Base-by-base conservation (phyloP, 2,888 invertebrate genomes). In the Microctonus brassicae region DNA sequence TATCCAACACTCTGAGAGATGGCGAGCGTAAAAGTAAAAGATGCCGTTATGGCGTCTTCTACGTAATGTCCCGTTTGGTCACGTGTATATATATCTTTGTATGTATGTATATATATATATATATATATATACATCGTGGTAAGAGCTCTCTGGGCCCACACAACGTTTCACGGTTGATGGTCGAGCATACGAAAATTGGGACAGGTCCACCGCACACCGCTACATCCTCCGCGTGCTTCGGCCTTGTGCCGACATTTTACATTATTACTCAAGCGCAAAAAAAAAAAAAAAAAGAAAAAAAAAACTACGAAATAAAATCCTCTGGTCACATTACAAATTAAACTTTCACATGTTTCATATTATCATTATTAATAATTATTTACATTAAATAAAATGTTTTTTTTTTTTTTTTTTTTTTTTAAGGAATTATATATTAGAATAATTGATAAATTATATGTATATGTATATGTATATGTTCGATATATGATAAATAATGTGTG, bases 31-130 rank as follows among this genome's bases (percentile, higher is more conserved):
- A 76, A 73, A 74, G 76, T 17, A 17, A 47, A 73, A 75, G 73
- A 60, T 76, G 73, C 76, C 76, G 76, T 76, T 76, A 76, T 73
- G 61, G 64, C 73, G 71, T 76, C 73, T 69, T 69, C 73, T 76
- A 76, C 76, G 76, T 72, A 73, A 76, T 76, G 72, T 76, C 73
- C 76, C 76, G 76, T 76, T 76, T 73, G 36, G 34, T 69, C 63
- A 69, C 69, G 66, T 73, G 70, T 72, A 72, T 62, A 5, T 47
- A 3, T 47, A n/a, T 47, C 1, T 47, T 7, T 1, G 17, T 64
- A 63, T 58, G 57, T 62, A n/a, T 20, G 58, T 47, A 47, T 47
- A 47, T n/a, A 47, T 6, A 2, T 17, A 47, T 47, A n/a, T n/a
- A n/a, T n/a, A n/a, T n/a, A n/a, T n/a, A n/a, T n/a, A n/a, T n/a